Percentiles rank a stretch among this genome's conserved stretches.
phyloP scores from a whole-genome alignment of 30 jellyfish, hydroid and myxozoan species.

The Nemopilema nomurai region DNA sequence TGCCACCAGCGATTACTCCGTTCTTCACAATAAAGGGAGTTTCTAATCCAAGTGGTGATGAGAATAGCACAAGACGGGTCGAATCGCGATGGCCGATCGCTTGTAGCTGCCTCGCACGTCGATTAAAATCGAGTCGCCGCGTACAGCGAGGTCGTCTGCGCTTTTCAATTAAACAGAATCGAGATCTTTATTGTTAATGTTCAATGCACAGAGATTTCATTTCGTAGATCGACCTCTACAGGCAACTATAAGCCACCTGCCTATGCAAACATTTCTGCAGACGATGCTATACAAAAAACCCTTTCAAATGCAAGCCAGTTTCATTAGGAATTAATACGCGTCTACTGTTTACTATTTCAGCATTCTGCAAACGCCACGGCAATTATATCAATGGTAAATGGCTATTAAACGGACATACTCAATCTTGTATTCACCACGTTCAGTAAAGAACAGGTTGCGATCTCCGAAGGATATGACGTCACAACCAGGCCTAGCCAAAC shows the following conservation, averaged over 20 bases:
- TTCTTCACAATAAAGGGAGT: neutral
- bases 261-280: neutral
- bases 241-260: constrained; percentile 39
- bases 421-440: neutral
- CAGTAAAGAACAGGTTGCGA: neutral
- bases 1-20: neutral
- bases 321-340: constrained; percentile 54
- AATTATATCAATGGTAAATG: neutral
- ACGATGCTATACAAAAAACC: neutral
- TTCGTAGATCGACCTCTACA: neutral
- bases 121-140: neutral
- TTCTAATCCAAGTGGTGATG: constrained; percentile 1
- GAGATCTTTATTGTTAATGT: constrained; percentile 16
- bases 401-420: neutral
- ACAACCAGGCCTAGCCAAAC: neutral
- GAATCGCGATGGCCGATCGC: neutral
- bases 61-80: constrained; percentile 1
- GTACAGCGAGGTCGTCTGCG: neutral
- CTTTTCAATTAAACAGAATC: neutral
- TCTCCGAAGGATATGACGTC: neutral
- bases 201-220: constrained; percentile 31
- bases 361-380: neutral
- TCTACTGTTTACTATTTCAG: neutral
- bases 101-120: neutral
- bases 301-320: neutral